These are phyloP conservation scores for Cheilosia impressa DNA, from an alignment of 2,888 invertebrate species.

Conservation along the genomic window DNA sequence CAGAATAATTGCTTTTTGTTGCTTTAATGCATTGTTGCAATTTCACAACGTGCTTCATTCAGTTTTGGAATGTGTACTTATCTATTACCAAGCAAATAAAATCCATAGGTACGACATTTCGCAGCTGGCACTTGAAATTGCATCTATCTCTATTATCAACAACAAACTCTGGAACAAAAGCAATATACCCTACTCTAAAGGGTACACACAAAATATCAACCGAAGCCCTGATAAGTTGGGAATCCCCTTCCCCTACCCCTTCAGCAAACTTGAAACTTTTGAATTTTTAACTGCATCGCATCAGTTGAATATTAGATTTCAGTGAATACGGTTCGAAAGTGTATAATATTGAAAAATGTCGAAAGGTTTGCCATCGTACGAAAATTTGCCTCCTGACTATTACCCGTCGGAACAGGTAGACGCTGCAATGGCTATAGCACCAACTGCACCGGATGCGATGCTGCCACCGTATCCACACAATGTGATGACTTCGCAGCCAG, in stretches of 20 bases:
- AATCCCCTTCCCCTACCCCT: too few species aligned
- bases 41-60: too few species aligned
- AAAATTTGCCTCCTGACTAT: constrained; percentile 1
- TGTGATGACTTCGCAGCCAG: neutral
- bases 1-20: too few species aligned
- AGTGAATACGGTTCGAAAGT: neutral
- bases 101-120: too few species aligned
- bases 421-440: neutral
- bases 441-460: neutral
- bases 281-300: neutral
- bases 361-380: constrained; percentile 14
- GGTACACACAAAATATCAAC: neutral
- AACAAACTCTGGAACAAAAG: neutral
- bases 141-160: too few species aligned
- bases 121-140: too few species aligned
- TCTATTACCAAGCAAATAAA: too few species aligned
- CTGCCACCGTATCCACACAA: neutral
- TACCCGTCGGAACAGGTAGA: constrained; percentile 39
- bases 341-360: neutral
- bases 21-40: too few species aligned
- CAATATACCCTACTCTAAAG: neutral
- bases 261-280: neutral
- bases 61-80: too few species aligned
- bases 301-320: constrained; percentile 5
- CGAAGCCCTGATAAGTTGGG: neutral